Conservation (phyloP, 2,888 invertebrate genomes). For the Elysia crispata region DNA sequence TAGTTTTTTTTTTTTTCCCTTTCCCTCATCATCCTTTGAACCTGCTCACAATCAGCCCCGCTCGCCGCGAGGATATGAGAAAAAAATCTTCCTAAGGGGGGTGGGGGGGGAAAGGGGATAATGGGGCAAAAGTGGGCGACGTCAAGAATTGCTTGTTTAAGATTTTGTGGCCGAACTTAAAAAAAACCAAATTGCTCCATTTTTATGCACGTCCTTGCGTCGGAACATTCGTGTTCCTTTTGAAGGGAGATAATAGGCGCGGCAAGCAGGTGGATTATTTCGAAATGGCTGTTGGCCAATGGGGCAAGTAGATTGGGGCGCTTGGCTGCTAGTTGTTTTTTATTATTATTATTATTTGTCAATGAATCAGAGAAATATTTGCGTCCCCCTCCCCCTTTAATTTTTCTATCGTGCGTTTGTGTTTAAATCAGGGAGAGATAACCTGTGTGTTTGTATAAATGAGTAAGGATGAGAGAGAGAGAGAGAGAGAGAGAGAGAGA, state of each 20-base stretch:
- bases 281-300: neutral
- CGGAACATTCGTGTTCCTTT: too few species aligned
- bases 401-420: too few species aligned
- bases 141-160: conserved; percentile 13
- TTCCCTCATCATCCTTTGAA: neutral
- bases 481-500: conserved; percentile 27
- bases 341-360: conserved; percentile 12
- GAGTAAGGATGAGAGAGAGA: conserved; percentile 11
- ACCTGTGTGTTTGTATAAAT: too few species aligned
- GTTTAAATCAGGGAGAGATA: neutral
- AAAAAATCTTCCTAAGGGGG: neutral
- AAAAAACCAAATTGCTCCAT: neutral
- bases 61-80: neutral
- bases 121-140: neutral
- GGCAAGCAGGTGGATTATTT: neutral
- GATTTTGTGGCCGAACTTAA: conserved; percentile 34
- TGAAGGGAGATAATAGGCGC: too few species aligned
- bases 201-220: too few species aligned
- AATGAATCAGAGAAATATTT: too few species aligned
- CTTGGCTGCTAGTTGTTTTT: conserved; percentile 19
- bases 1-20: neutral
- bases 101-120: neutral
- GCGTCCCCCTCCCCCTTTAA: too few species aligned
- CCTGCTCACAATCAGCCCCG: conserved; percentile 5
- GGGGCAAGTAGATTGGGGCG: neutral